These are phyloP conservation scores for Pseudobourletiella spinata DNA, from an alignment of 1,140 invertebrate genomes.

Conservation along the genomic window DNA sequence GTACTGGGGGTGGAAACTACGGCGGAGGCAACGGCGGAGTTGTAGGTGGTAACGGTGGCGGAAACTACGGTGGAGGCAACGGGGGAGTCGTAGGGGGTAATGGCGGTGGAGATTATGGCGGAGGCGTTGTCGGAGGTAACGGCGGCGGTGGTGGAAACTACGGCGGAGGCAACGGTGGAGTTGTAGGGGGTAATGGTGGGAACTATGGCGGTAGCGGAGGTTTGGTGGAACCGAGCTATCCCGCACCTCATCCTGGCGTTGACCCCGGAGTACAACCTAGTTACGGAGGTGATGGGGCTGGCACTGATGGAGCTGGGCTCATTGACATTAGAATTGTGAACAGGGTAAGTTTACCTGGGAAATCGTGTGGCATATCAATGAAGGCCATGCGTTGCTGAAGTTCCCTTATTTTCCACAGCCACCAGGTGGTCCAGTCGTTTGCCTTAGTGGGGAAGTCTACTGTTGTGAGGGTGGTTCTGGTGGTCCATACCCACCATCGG, in stretches of 20 bases:
- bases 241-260: neutral
- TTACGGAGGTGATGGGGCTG: neutral
- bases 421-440: constrained; percentile 19
- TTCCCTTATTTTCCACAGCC: constrained; percentile 18
- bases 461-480: constrained; percentile 10
- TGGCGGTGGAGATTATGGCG: neutral
- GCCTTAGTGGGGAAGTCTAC: constrained; percentile 17
- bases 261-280: neutral
- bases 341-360: constrained; percentile 32
- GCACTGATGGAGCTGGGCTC: constrained; percentile 33
- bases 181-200: neutral
- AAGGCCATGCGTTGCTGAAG: too few species aligned
- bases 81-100: neutral
- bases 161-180: neutral
- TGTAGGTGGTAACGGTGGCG: neutral
- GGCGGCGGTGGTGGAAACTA: neutral
- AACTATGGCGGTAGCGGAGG: neutral
- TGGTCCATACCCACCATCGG: neutral
- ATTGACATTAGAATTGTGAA: constrained; percentile 38
- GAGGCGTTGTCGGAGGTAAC: neutral
- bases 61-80: neutral
- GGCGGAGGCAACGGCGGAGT: neutral
- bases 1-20: neutral
- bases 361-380: too few species aligned
- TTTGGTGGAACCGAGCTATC: neutral